phyloP scores from a whole-genome alignment of 2,797 vertebrate genomes.

The Hoplostethus mediterraneus region DNA sequence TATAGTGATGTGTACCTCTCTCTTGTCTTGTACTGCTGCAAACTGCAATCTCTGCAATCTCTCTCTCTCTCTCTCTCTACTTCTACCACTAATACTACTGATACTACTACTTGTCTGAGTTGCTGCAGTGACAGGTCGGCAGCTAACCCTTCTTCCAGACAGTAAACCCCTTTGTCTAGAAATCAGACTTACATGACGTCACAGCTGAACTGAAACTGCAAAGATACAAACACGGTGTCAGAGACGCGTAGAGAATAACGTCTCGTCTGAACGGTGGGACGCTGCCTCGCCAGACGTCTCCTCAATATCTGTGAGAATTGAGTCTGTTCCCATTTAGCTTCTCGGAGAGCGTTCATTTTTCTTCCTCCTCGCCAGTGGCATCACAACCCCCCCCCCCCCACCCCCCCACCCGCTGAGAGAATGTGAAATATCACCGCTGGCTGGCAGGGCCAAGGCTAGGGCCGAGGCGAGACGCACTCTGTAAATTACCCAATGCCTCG shows the following conservation, averaged over 20 bases:
- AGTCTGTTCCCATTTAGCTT: slow-evolving; percentile 64
- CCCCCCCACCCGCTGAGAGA: slow-evolving; percentile 46
- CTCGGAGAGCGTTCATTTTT: slow-evolving; percentile 53
- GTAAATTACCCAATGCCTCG: slow-evolving; percentile 75
- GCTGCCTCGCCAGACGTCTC: slow-evolving; percentile 55
- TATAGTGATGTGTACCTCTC: no score
- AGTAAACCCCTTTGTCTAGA: neutral
- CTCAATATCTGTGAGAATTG: slow-evolving; percentile 70
- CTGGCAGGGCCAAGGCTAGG: slow-evolving; percentile 61
- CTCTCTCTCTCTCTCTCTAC: no score
- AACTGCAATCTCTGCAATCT: no score
- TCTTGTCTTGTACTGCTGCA: no score
- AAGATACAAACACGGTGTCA: slow-evolving; percentile 20
- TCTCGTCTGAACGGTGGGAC: slow-evolving; percentile 46
- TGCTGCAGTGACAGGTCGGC: slow-evolving; percentile 63
- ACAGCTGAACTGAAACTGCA: slow-evolving; percentile 46
- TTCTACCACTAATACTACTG: no score
- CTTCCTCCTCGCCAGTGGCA: slow-evolving; percentile 48
- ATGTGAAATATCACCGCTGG: slow-evolving; percentile 70
- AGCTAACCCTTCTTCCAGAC: slow-evolving; percentile 28
- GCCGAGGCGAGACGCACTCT: slow-evolving; percentile 64
- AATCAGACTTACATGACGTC: neutral
- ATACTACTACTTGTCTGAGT: slow-evolving; percentile 49
- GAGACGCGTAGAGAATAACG: slow-evolving; percentile 38
- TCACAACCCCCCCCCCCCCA: slow-evolving; percentile 24